Evolutionary conservation across 1,140 invertebrate genomes (phyloP), one percentile per base, ranked within the genome.

Genomic region (Gonatopus flavifemur): DNA sequence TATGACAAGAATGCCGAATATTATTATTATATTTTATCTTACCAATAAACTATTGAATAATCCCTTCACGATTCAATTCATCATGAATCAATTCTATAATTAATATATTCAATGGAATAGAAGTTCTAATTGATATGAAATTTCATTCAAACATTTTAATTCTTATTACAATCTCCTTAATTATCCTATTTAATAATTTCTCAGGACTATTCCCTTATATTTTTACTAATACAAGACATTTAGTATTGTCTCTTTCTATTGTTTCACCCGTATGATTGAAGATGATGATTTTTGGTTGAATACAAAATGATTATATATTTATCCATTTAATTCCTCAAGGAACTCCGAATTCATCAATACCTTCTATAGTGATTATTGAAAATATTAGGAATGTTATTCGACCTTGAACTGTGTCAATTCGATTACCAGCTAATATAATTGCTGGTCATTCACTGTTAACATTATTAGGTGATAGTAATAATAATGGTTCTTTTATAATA

Each of bases 381-480:
- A 76, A 76, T 43, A 81, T 82, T 74, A 82, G 80, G 61, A 82
- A 80, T 75, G 32, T 82, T 43, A 86, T 87, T 77, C 84, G 82
- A n/a, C 84, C 84, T 13, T 65, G 76, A 68, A 86, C 84, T 6
- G 72, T 87, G 77, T 79, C 80, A 36, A 76, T 86, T 43, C 84
- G 84, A 53, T 69, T 87, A 77, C 77, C 81, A 10, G 84, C 85
- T 32, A 85, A 86, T 79, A 84, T 86, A 82, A 85, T 85, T 78
- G 84, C 84, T 16, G 84, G 84, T 0, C 84, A 85, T 68, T 69
- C 86, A 68, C 60, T 86, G 65, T 69, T 86, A 79, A 81, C 79
- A 13, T 64, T 85, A 62, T 62, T 83, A 65, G 77, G 80, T 58
- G 76, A 76, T 58, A 77, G 72, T 47, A 67, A 69, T 46, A 33